Evolutionary conservation across 2,113 vertebrate genomes (phyloP).

Genomic region (Mus pahari): DNA sequence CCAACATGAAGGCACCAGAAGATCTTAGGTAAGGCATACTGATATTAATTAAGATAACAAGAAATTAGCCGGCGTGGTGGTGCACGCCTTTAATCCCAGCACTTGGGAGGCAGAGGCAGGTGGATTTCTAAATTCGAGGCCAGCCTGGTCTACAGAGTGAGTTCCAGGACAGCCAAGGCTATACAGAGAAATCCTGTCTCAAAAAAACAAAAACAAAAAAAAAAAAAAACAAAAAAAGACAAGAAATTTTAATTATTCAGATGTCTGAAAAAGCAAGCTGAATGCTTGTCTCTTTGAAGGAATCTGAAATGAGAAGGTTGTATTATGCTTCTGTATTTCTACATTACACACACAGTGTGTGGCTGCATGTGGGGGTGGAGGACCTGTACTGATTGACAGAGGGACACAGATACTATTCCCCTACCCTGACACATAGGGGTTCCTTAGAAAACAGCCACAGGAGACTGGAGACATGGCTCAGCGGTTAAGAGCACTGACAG

Average conservation of each 20-base stretch:
- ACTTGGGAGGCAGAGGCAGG: no score
- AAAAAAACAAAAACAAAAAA: no score
- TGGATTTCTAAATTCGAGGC: no score
- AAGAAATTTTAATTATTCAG: not conserved
- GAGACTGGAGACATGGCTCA: no score
- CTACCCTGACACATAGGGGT: not conserved
- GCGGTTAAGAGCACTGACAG: no score
- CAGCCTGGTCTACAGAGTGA: no score
- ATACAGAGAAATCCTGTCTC: no score
- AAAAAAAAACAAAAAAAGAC: not conserved
- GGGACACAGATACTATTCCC: not conserved
- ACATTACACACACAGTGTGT: not conserved
- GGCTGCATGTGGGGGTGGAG: not conserved
- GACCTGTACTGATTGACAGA: not conserved
- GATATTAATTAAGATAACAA: not conserved
- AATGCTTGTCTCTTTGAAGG: not conserved
- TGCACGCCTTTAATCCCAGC: no score
- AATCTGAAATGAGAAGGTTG: not conserved
- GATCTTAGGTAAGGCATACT: not conserved
- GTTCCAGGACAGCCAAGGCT: no score
- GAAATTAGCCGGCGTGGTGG: not conserved
- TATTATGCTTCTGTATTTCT: not conserved
- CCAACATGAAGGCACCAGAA: not conserved
- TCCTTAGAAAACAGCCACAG: not conserved
- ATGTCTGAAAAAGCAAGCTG: not conserved